These are phyloP conservation scores for Falco concolor DNA, from an alignment of 2,797 vertebrate genomes.

Conservation along the genomic window DNA sequence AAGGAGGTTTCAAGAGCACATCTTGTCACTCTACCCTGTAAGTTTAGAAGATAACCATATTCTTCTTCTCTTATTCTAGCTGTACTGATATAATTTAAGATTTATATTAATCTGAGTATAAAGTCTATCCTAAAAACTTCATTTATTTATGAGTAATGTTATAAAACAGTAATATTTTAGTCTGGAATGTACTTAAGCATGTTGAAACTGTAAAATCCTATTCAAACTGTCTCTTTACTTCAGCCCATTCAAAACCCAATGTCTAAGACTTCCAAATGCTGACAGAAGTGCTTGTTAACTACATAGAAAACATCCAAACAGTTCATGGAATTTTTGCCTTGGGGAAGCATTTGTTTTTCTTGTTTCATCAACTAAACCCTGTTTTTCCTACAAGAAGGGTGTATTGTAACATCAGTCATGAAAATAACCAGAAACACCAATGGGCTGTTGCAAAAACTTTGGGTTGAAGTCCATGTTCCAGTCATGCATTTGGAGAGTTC, in stretches of 20 bases:
- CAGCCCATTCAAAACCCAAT: background rate
- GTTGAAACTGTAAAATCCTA: background rate
- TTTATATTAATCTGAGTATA: background rate
- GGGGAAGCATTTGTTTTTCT: conserved; percentile 50
- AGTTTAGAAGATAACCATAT: background rate
- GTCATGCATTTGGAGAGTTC: background rate
- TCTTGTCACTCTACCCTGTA: background rate
- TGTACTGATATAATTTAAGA: background rate
- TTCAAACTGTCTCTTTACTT: background rate
- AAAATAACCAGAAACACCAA: conserved; percentile 38
- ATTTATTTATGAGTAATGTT: background rate
- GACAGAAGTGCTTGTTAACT: conserved; percentile 24
- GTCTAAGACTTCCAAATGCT: background rate
- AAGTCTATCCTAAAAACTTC: background rate
- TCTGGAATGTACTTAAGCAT: background rate
- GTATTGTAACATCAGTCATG: conserved; percentile 17
- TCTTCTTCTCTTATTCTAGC: background rate
- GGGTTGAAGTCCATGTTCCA: background rate
- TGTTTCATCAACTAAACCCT: conserved; percentile 45
- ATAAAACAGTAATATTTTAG: background rate
- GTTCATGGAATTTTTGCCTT: conserved; percentile 52
- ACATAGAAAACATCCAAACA: conserved; percentile 50
- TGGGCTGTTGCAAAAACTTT: background rate
- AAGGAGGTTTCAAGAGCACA: background rate
- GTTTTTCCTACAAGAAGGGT: conserved; percentile 24